Evolutionary conservation across 2,113 vertebrate species (phyloP), one percentile per base, ranked within the genome.

Genomic region (Crocuta crocuta): DNA sequence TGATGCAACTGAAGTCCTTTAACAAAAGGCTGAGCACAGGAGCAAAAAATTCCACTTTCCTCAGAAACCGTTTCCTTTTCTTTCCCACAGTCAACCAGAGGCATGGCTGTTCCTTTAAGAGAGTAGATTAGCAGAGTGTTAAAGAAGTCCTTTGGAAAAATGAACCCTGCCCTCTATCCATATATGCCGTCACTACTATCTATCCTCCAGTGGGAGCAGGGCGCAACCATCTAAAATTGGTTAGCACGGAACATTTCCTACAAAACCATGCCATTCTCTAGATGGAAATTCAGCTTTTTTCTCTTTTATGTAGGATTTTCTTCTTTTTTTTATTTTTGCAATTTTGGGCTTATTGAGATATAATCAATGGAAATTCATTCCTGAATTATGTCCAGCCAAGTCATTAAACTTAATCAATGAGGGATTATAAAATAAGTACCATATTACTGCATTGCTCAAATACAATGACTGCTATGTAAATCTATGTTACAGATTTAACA

Each of bases 321-420:
- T 76, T 45, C 16, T 28, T 63, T 28, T 82, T 35, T 82, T 26
- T 2, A 3, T 13, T 53, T 53, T 79, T 79, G 8, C 0, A 89
- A 70, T 39, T 81, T 81, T 35, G 33, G 19, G 63, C 55, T 55
- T 70, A 33, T 39, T 91, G 26, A 55, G 35, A 16, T 13, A 89
- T 74, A 74, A 43, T 1, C 74, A 17, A 74, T 26, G 50, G 74
- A 80, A 87, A 71, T 86, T 89, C 31, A 79, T 80, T 93, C 85
- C 79, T 89, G 53, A 95, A 90, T 92, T 79, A 95, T 73, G 43
- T n/a, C 7, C 50, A 97, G 31, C 61, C 35, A 65, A 92, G 24
- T 73, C 68, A 74, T 86, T 95, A 76, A 90, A 89, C 39, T 61
- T 76, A 82, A 58, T 74, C 48, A 50, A 68, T 66, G 65, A 58